Percentiles rank a stretch among this genome's conserved stretches.
phyloP scores from a whole-genome alignment of 2,888 invertebrate genomes.

The Salpingus planirostris region DNA sequence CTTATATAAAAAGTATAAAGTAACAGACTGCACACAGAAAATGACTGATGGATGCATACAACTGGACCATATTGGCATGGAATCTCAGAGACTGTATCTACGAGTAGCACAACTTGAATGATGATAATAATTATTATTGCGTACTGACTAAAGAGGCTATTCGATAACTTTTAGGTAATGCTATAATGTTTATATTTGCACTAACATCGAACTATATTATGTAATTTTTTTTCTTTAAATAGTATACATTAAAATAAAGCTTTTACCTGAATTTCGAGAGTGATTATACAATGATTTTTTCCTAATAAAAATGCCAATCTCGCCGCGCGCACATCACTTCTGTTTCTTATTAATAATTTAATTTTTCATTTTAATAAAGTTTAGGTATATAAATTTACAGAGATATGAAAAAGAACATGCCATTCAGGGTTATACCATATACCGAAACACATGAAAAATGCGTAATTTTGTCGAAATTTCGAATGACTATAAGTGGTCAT shows the following conservation, averaged over 20 bases:
- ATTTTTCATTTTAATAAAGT: conserved; percentile 29
- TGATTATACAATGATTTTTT: conserved; percentile 30
- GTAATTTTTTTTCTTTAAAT: conserved; percentile 24
- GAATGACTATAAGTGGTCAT: conserved; percentile 49
- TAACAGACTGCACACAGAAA: conserved; percentile 35
- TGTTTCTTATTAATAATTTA: conserved; percentile 25
- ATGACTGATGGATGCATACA: conserved; percentile 32
- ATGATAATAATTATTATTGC: conserved; percentile 41
- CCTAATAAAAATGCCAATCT: conserved; percentile 35
- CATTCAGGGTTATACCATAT: conserved; percentile 72
- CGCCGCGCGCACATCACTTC: conserved; percentile 40
- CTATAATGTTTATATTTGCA: conserved; percentile 38
- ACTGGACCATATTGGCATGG: conserved; percentile 34
- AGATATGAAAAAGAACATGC: conserved; percentile 50
- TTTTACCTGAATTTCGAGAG: conserved; percentile 40
- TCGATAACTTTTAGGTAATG: conserved; percentile 31
- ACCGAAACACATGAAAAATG: conserved; percentile 42
- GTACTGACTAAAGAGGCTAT: conserved; percentile 41
- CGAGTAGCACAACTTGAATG: conserved; percentile 41
- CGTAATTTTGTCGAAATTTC: conserved; percentile 38
- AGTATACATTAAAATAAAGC: conserved; percentile 42
- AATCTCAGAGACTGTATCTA: conserved; percentile 34
- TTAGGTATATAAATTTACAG: conserved; percentile 30
- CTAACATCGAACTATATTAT: conserved; percentile 44
- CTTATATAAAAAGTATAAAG: conserved; percentile 25